Percentiles rank a stretch among this genome's conserved stretches.
Conservation (phyloP, 2,113 vertebrate species). For the Gymnocephalus cernua region DNA sequence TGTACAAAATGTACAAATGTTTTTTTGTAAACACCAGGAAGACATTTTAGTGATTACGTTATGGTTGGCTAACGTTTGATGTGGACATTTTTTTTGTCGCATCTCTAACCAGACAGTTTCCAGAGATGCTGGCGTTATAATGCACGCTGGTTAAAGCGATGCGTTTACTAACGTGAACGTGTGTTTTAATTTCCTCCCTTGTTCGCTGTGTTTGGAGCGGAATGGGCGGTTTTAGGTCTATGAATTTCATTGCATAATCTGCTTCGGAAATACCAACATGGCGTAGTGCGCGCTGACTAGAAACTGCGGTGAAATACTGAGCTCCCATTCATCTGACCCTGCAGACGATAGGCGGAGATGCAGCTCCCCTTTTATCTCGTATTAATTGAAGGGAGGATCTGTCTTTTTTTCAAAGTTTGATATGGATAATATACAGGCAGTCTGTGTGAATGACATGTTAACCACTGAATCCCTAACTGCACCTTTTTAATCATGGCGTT, state of each 20-base stretch:
- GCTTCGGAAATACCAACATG: conserved; percentile 82
- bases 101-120: conserved; percentile 23
- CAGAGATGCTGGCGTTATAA: neutral
- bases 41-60: conserved; percentile 74
- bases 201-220: conserved; percentile 52
- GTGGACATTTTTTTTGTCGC: conserved; percentile 71
- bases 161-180: too few relatives aligned
- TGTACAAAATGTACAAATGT: conserved; percentile 6
- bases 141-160: neutral
- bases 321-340: conserved; percentile 75
- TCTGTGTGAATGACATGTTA: neutral
- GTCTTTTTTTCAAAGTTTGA: conserved; percentile 18
- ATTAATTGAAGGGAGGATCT: conserved; percentile 18
- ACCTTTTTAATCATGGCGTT: neutral
- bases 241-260: conserved; percentile 83
- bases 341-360: conserved; percentile 67
- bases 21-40: conserved; percentile 68
- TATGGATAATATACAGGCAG: neutral
- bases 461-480: neutral
- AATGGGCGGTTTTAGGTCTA: conserved; percentile 65
- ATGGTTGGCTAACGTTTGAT: conserved; percentile 48
- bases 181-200: neutral
- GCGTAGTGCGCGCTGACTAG: conserved; percentile 79
- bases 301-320: conserved; percentile 83
- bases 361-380: conserved; percentile 61